Conservation (phyloP, 2,888 invertebrate species). For the Chalcosyrphus nemorum region DNA sequence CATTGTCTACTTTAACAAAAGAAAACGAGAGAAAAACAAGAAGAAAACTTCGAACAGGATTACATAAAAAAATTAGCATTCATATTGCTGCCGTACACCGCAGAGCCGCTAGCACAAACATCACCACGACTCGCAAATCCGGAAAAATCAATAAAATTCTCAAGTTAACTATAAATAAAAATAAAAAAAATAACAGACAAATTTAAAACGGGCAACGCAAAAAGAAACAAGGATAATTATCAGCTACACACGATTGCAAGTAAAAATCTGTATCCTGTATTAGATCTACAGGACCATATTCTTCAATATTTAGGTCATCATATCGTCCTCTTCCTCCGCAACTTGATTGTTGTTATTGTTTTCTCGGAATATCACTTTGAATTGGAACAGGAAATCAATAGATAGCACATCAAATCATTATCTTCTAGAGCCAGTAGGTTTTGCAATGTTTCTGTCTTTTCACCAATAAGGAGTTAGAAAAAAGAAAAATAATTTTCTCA, state of each 20-base stretch:
- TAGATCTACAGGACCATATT: slow-evolving; percentile 2
- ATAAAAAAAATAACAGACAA: neutral
- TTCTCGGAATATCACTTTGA: slow-evolving; percentile 2
- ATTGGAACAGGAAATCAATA: slow-evolving; percentile 36
- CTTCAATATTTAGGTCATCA: slow-evolving; percentile 55
- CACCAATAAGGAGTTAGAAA: neutral
- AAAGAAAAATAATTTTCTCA: neutral
- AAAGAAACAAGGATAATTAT: neutral
- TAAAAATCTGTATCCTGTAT: slow-evolving; percentile 48
- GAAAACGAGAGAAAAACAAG: slow-evolving; percentile 14
- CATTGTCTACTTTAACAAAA: slow-evolving; percentile 3
- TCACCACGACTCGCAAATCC: slow-evolving; percentile 22
- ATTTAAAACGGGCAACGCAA: neutral
- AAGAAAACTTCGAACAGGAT: slow-evolving; percentile 1
- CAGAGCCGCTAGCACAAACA: neutral
- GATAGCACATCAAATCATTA: neutral
- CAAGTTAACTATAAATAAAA: slow-evolving; percentile 17
- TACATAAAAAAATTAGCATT: slow-evolving; percentile 18
- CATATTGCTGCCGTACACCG: neutral
- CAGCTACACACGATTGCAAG: neutral
- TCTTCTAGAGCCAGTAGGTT: neutral
- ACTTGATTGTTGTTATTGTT: slow-evolving; percentile 36
- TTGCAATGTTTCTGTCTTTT: slow-evolving; percentile 18
- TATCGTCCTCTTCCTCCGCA: slow-evolving; percentile 6
- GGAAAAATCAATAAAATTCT: slow-evolving; percentile 64